Evolutionary conservation across 2,113 vertebrate species (phyloP).

Genomic region (Charina bottae): DNA sequence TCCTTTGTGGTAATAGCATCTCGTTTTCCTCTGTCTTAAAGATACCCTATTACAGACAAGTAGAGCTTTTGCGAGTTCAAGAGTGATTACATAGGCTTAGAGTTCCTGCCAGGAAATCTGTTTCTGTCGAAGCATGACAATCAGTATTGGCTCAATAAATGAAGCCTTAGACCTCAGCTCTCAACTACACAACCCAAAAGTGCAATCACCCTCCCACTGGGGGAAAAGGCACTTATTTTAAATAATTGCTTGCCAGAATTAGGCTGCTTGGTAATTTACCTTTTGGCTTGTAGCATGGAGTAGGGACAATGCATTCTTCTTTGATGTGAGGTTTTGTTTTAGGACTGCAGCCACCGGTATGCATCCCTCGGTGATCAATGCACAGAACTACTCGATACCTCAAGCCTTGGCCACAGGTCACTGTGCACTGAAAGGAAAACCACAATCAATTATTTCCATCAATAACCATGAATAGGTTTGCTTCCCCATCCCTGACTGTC

Average conservation of each 20-base stretch:
- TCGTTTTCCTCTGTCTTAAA: not conserved
- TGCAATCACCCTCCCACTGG: not conserved
- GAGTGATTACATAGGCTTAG: not conserved
- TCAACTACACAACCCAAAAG: not conserved
- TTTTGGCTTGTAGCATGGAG: constrained; percentile 93
- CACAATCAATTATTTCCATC: not conserved
- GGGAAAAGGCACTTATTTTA: not conserved
- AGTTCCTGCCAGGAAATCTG: not conserved
- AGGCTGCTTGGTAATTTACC: constrained; percentile 70
- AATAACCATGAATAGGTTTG: not conserved
- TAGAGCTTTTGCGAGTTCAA: not conserved
- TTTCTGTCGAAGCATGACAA: not conserved
- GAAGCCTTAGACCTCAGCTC: not conserved
- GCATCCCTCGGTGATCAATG: constrained; percentile 91
- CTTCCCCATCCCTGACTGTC: not conserved
- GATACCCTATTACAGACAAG: not conserved
- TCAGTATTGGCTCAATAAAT: not conserved
- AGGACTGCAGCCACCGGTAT: constrained; percentile 91
- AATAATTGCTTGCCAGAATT: not conserved
- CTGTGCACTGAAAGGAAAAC: constrained; percentile 84
- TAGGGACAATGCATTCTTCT: constrained; percentile 90
- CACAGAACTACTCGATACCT: constrained; percentile 95
- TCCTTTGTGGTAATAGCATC: not conserved
- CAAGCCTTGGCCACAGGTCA: constrained; percentile 95
- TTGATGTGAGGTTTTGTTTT: constrained; percentile 97